Conservation (phyloP, 2,113 vertebrate species). For the Passer montanus region DNA sequence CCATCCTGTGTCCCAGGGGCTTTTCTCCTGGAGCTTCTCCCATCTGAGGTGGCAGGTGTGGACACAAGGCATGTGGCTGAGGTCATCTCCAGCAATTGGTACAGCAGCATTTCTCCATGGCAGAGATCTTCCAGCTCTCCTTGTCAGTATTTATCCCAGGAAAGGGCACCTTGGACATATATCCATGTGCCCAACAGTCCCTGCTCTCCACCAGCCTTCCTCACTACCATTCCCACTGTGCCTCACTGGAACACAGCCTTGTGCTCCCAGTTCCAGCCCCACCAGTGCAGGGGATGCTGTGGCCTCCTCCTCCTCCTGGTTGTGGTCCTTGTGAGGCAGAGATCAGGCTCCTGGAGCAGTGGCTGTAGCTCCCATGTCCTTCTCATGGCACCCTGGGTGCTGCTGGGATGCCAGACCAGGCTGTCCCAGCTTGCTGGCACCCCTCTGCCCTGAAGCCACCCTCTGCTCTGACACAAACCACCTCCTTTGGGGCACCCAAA, state of each 20-base stretch:
- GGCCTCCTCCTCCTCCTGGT: not conserved
- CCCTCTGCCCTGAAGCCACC: not conserved
- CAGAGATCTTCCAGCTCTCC: not conserved
- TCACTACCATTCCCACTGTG: not conserved
- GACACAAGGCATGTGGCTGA: accelerated
- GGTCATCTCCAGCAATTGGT: not conserved
- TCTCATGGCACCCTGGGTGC: accelerated
- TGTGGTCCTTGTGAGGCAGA: not conserved
- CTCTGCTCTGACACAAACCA: not conserved
- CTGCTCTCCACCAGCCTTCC: not conserved
- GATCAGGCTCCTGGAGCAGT: not conserved
- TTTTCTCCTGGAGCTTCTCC: not conserved
- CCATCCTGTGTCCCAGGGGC: accelerated
- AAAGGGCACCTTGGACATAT: accelerated
- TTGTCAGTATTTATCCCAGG: not conserved
- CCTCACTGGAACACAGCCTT: not conserved
- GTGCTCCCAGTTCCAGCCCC: not conserved
- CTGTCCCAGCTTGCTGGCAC: not conserved
- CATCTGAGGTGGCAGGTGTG: not conserved
- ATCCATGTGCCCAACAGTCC: accelerated
- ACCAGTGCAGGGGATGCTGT: not conserved
- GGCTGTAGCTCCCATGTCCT: not conserved
- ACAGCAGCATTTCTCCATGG: not conserved
- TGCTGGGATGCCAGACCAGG: not conserved
- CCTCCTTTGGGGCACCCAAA: not conserved